These are phyloP conservation scores for Archaeoteleia sp. DNA, from an alignment of 2,888 invertebrate genomes.

Conservation along the genomic window DNA sequence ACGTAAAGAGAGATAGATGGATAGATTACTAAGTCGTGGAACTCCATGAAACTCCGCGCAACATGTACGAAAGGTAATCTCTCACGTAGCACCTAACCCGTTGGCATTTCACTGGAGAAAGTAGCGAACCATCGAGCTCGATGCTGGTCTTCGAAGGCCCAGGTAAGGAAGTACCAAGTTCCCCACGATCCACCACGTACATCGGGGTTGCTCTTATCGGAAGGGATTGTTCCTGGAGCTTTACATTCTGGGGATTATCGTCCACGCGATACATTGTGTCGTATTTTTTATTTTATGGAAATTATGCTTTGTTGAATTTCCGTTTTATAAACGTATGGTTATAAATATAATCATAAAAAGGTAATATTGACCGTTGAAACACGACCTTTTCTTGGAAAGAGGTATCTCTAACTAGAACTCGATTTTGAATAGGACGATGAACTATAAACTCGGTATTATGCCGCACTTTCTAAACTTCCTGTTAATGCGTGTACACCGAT, in stretches of 20 bases:
- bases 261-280: too few relatives aligned
- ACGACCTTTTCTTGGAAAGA: too few relatives aligned
- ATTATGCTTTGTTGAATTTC: too few relatives aligned
- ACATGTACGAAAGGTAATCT: slow-evolving; percentile 61
- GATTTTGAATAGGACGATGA: slow-evolving; percentile 22
- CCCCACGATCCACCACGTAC: slow-evolving; percentile 29
- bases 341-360: too few relatives aligned
- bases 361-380: too few relatives aligned
- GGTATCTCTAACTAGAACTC: slow-evolving; percentile 13
- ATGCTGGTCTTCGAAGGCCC: slow-evolving; percentile 50
- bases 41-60: slow-evolving; percentile 45
- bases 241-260: slow-evolving; percentile 22
- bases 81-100: slow-evolving; percentile 64
- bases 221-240: slow-evolving; percentile 23
- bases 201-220: slow-evolving; percentile 38
- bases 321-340: too few relatives aligned
- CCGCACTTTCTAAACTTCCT: slow-evolving; percentile 34
- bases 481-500: slow-evolving; percentile 31
- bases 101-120: slow-evolving; percentile 73
- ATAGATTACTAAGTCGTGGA: slow-evolving; percentile 38
- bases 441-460: slow-evolving; percentile 28
- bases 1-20: slow-evolving; percentile 19
- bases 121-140: too few relatives aligned
- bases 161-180: slow-evolving; percentile 41
- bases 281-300: too few relatives aligned